Evolutionary conservation across 1,140 invertebrate genomes (phyloP).

Genomic region (Apis dorsata): DNA sequence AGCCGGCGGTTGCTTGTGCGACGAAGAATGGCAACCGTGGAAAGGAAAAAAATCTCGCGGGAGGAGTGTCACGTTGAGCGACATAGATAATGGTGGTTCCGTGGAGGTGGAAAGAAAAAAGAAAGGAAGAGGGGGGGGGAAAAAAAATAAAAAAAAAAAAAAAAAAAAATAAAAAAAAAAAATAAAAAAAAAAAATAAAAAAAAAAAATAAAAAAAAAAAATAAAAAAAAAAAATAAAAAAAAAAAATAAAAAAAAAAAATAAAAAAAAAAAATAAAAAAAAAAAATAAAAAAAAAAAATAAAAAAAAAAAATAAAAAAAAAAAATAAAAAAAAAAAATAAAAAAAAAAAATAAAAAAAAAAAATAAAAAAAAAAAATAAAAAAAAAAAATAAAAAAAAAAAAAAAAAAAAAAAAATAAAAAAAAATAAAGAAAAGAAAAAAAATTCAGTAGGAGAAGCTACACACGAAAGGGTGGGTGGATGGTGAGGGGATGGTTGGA

Average conservation of each 20-base stretch:
- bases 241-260: neutral
- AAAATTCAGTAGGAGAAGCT: constrained; percentile 1
- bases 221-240: too few species aligned
- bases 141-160: neutral
- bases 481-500: neutral
- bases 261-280: neutral
- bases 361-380: neutral
- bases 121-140: neutral
- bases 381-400: too few species aligned
- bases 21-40: constrained; percentile 26
- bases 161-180: neutral
- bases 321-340: too few species aligned
- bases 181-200: neutral
- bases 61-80: neutral
- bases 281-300: neutral
- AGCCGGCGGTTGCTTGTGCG: constrained; percentile 43
- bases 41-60: neutral
- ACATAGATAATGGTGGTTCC: neutral
- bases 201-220: neutral
- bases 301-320: neutral
- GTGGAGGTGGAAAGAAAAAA: neutral
- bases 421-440: neutral
- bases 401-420: neutral
- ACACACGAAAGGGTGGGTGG: neutral
- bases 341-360: neutral